phyloP scores from a whole-genome alignment of 1,140 invertebrate species.

The Hyles vespertilio region DNA sequence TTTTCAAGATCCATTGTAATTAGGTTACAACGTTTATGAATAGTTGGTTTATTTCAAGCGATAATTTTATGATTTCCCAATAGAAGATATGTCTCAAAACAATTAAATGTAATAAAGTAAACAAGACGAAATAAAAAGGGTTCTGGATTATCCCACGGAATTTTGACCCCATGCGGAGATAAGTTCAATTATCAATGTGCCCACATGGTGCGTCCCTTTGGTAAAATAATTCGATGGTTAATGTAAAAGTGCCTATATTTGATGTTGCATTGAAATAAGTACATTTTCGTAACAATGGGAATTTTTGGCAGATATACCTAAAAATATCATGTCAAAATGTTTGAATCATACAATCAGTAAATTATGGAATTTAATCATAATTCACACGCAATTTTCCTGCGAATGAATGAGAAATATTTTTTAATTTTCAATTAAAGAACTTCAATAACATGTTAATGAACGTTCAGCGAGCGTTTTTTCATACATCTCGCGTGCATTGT shows the following conservation, averaged over 20 bases:
- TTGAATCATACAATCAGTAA: slow-evolving; percentile 1
- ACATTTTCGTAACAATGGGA: too few species aligned
- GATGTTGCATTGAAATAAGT: too few species aligned
- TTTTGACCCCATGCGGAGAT: slow-evolving; percentile 65
- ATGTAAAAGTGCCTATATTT: too few species aligned
- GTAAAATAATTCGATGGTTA: slow-evolving; percentile 13
- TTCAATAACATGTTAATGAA: slow-evolving; percentile 13
- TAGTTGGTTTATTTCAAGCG: too few species aligned
- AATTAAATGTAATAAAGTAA: background rate
- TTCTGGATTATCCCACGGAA: slow-evolving; percentile 25
- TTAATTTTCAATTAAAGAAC: slow-evolving; percentile 4
- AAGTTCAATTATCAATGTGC: slow-evolving; percentile 50
- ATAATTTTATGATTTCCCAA: background rate
- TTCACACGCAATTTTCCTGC: background rate
- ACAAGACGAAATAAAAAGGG: slow-evolving; percentile 5
- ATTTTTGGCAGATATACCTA: background rate
- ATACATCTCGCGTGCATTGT: slow-evolving; percentile 43
- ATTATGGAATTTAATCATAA: background rate
- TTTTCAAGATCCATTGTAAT: too few species aligned
- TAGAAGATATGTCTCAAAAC: background rate
- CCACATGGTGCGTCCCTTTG: slow-evolving; percentile 59
- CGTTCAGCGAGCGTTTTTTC: slow-evolving; percentile 28
- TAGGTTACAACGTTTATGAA: too few species aligned
- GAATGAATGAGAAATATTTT: slow-evolving; percentile 1
- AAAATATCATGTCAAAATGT: slow-evolving; percentile 2